These are phyloP conservation scores for Lepidocolaptes lacrymiger DNA, from an alignment of 2,797 vertebrate species.

Conservation along the genomic window DNA sequence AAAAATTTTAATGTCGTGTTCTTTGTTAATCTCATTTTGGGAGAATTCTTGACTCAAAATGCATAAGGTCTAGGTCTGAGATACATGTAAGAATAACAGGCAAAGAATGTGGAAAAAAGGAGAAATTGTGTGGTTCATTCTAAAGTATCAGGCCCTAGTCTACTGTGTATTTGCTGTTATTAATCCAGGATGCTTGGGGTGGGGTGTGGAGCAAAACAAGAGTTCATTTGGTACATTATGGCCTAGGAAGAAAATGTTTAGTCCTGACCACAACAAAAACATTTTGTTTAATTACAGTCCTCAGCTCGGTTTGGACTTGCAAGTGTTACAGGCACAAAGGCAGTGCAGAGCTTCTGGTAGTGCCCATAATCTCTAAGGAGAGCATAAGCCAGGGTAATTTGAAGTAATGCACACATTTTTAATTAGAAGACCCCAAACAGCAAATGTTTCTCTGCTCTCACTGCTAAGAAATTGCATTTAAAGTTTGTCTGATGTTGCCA, in stretches of 20 bases:
- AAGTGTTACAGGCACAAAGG: background rate
- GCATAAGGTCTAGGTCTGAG: background rate
- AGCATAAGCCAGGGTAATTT: background rate
- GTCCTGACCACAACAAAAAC: background rate
- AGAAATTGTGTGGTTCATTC: background rate
- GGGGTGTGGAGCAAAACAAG: background rate
- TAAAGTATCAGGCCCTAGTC: background rate
- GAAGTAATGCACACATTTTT: background rate
- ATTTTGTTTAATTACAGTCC: background rate
- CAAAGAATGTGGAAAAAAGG: background rate
- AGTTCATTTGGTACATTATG: background rate
- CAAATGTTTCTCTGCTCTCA: background rate
- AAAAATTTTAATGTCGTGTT: background rate
- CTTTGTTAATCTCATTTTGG: background rate
- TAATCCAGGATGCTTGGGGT: background rate
- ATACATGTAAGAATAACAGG: background rate
- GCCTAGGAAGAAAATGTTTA: background rate
- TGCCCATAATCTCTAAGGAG: background rate
- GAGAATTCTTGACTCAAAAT: background rate
- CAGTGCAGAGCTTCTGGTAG: background rate
- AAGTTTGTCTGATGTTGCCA: background rate
- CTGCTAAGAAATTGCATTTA: background rate
- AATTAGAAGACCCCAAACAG: background rate
- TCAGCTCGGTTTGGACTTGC: background rate
- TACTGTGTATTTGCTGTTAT: background rate